Conservation (phyloP, 2,888 invertebrate species). For the Drosophila demipolita region DNA sequence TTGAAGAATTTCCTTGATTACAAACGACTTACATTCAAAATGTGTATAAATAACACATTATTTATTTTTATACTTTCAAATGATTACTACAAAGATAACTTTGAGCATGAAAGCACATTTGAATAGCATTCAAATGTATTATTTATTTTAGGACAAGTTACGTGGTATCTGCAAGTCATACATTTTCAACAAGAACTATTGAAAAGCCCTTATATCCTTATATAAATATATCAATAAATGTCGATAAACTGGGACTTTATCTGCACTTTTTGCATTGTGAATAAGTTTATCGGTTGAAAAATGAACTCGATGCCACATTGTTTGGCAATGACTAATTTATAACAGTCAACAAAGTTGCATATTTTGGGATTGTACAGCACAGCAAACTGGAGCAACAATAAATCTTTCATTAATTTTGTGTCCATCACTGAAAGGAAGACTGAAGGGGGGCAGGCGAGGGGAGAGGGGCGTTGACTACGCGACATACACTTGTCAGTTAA, state of each 20-base stretch:
- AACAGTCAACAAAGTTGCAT: conserved; percentile 59
- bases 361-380: conserved; percentile 41
- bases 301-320: conserved; percentile 48
- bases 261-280: conserved; percentile 21
- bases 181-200: too few relatives aligned
- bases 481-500: conserved; percentile 48
- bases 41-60: background rate
- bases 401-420: conserved; percentile 66
- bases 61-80: background rate
- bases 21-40: background rate
- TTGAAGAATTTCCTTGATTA: background rate
- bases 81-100: background rate
- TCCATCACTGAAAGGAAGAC: conserved; percentile 30
- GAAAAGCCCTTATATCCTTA: too few relatives aligned
- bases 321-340: conserved; percentile 62
- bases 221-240: conserved; percentile 20
- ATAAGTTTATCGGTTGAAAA: conserved; percentile 51
- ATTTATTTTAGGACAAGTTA: background rate
- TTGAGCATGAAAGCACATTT: background rate
- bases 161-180: background rate
- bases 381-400: conserved; percentile 54
- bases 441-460: background rate
- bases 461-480: conserved; percentile 11
- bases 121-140: too few relatives aligned
- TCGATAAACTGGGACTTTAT: conserved; percentile 23